A percentile compares a stretch with the other conserved stretches of the same genome.
Conservation (phyloP, 2,113 vertebrate genomes). For the Galeopterus variegatus region DNA sequence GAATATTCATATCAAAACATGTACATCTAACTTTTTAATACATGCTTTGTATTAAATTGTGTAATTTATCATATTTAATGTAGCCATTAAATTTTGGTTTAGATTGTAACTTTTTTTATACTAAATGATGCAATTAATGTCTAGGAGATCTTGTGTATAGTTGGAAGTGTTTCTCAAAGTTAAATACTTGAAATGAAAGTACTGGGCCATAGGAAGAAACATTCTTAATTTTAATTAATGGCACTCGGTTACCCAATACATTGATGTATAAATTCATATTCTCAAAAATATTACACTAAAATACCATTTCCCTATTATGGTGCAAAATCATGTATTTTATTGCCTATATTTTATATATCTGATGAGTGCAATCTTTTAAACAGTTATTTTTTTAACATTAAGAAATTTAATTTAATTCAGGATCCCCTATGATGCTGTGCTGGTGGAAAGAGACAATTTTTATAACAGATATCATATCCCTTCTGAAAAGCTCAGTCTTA, state of each 20-base stretch:
- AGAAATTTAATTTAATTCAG: background rate
- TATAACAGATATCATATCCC: background rate
- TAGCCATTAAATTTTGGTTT: background rate
- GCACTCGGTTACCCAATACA: background rate
- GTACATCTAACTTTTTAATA: background rate
- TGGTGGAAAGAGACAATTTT: background rate
- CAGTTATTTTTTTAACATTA: background rate
- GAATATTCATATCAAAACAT: background rate
- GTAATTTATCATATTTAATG: background rate
- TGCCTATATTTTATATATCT: background rate
- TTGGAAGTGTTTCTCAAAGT: background rate
- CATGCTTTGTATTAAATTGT: background rate
- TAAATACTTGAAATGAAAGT: background rate
- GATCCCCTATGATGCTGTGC: background rate
- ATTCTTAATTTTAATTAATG: background rate
- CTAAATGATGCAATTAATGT: background rate
- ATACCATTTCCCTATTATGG: background rate
- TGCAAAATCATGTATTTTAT: background rate
- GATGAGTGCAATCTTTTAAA: background rate
- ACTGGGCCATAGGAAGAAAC: background rate
- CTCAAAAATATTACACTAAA: background rate
- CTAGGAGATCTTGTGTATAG: background rate
- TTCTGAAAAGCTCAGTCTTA: background rate
- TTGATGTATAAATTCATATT: background rate
- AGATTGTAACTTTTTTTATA: background rate